A percentile compares a stretch with the other conserved stretches of the same genome.
Evolutionary conservation across 53 echinoderm and acorn worm species (phyloP).

Genomic region (Holothuria scabra): DNA sequence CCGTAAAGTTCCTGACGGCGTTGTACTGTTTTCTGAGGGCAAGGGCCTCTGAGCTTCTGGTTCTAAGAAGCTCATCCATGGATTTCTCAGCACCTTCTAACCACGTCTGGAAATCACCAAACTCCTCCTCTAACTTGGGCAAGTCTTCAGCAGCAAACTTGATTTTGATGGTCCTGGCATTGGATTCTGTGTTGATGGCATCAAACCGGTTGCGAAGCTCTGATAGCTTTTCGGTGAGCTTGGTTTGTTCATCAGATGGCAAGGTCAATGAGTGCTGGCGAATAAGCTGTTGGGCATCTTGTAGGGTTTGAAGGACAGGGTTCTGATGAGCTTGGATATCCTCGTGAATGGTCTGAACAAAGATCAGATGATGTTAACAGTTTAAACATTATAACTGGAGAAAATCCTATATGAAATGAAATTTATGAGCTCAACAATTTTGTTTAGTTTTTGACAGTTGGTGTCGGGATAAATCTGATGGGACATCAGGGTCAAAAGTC

Average conservation of each 20-base stretch:
- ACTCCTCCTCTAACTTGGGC: conserved; percentile 85
- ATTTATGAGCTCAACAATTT: no score
- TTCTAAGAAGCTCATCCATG: conserved; percentile 67
- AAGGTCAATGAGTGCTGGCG: conserved; percentile 83
- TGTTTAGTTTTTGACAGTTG: no score
- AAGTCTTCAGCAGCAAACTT: conserved; percentile 83
- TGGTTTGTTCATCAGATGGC: conserved; percentile 86
- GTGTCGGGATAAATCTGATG: no score
- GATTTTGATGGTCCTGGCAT: conserved; percentile 82
- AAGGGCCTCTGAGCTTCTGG: conserved; percentile 72
- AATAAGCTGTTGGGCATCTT: conserved; percentile 89
- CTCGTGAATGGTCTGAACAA: conserved; percentile 72
- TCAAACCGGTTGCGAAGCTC: conserved; percentile 86
- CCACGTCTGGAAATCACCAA: conserved; percentile 82
- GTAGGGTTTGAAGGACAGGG: conserved; percentile 79
- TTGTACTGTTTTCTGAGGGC: conserved; percentile 81
- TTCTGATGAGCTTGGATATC: conserved; percentile 95
- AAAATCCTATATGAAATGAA: neutral
- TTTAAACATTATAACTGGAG: neutral
- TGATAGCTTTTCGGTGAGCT: conserved; percentile 81
- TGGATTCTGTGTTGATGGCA: conserved; percentile 74
- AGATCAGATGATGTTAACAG: neutral
- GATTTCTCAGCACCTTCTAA: conserved; percentile 79
- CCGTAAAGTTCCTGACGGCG: conserved; percentile 72
- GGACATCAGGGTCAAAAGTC: no score